Evolutionary conservation across 2,888 invertebrate genomes (phyloP).

Genomic region (Neria commutata): DNA sequence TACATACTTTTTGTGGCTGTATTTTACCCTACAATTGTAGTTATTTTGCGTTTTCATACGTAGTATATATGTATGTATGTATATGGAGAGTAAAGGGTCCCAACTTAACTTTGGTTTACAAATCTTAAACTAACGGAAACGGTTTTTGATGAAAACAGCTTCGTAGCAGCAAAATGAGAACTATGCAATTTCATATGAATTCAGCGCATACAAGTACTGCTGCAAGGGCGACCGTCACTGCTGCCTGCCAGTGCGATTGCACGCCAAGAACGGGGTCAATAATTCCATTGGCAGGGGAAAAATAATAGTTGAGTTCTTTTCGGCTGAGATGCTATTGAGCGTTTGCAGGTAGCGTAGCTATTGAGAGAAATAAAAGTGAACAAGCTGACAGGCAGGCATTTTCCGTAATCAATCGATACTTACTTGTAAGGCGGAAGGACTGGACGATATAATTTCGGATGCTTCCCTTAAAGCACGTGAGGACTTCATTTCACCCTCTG

Average conservation of each 20-base stretch:
- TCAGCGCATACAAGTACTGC: conserved; percentile 48
- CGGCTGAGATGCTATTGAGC: conserved; percentile 86
- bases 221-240: conserved; percentile 50
- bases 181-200: conserved; percentile 43
- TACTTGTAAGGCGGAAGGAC: conserved; percentile 72
- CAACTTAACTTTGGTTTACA: too few species aligned
- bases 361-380: conserved; percentile 12
- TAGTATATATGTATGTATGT: too few species aligned
- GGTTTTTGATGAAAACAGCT: too few species aligned
- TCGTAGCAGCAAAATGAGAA: too few species aligned
- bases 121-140: too few species aligned
- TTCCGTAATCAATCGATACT: not conserved
- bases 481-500: conserved; percentile 84
- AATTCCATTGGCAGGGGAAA: conserved; percentile 91
- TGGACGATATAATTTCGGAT: conserved; percentile 78
- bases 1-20: too few species aligned
- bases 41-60: too few species aligned
- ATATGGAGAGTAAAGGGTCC: too few species aligned
- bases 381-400: not conserved
- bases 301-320: conserved; percentile 94
- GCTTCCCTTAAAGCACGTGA: conserved; percentile 82
- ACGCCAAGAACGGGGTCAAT: conserved; percentile 60
- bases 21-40: too few species aligned
- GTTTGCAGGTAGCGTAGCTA: conserved; percentile 89
- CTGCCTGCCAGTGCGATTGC: conserved; percentile 36